Percentiles rank a stretch among this genome's conserved stretches.
Conservation (phyloP, 1,140 invertebrate species). For the Hetaerina americana region DNA sequence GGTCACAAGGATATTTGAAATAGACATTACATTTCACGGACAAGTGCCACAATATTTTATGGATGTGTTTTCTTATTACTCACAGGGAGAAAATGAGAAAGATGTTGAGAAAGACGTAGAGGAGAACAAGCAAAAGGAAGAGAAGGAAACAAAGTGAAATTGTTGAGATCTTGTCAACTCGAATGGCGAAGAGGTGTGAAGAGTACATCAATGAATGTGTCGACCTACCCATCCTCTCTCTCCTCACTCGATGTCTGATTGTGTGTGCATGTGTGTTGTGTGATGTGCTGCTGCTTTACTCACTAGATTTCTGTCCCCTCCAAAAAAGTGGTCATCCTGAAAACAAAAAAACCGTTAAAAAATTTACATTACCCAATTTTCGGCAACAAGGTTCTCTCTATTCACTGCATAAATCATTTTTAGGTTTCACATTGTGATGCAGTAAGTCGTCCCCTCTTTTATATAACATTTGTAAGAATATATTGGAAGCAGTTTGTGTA, state of each 20-base stretch:
- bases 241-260: constrained; percentile 8
- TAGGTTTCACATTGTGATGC: constrained; percentile 3
- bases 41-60: too few species aligned
- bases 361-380: neutral
- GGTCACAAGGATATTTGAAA: too few species aligned
- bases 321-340: neutral
- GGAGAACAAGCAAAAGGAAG: constrained; percentile 18
- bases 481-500: constrained; percentile 11
- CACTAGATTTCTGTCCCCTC: neutral
- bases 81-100: constrained; percentile 11
- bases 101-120: constrained; percentile 17
- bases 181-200: neutral
- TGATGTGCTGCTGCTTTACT: constrained; percentile 9
- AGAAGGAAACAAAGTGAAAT: constrained; percentile 17
- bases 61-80: too few species aligned
- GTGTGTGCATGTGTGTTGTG: constrained; percentile 11
- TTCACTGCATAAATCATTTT: constrained; percentile 5
- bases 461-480: constrained; percentile 14
- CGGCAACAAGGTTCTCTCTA: constrained; percentile 2
- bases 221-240: constrained; percentile 4
- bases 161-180: neutral
- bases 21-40: too few species aligned
- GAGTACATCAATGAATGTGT: constrained; percentile 1
- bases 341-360: neutral
- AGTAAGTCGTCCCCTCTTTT: constrained; percentile 8